phyloP scores from a whole-genome alignment of 2,113 vertebrate species.

The Salminus brasiliensis region DNA sequence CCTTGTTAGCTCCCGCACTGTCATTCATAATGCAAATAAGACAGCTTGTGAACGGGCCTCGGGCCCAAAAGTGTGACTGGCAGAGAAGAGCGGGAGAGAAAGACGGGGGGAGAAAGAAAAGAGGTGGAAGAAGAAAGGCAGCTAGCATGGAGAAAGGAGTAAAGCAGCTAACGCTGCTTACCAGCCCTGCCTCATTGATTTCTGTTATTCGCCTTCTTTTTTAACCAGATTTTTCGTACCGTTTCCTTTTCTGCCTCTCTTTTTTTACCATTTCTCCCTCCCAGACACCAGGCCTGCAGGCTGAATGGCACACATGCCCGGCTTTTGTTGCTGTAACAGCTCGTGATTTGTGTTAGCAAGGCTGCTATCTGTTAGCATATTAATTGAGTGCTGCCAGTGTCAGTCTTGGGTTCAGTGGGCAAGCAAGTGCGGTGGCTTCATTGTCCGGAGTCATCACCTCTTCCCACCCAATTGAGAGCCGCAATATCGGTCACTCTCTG shows the following conservation, averaged over 20 bases:
- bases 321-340: slow-evolving; percentile 79
- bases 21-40: slow-evolving; percentile 90
- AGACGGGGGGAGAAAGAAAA: slow-evolving; percentile 54
- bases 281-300: slow-evolving; percentile 75
- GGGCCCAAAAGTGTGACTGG: slow-evolving; percentile 71
- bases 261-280: slow-evolving; percentile 69
- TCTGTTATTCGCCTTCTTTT: slow-evolving; percentile 63
- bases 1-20: slow-evolving; percentile 88
- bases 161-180: slow-evolving; percentile 69
- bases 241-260: slow-evolving; percentile 60
- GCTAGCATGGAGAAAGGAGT: slow-evolving; percentile 1
- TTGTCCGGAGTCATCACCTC: slow-evolving; percentile 87
- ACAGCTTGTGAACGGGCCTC: slow-evolving; percentile 84
- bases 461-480: slow-evolving; percentile 83
- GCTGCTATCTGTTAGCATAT: slow-evolving; percentile 81
- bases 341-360: slow-evolving; percentile 77
- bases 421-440: slow-evolving; percentile 77
- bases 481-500: slow-evolving; percentile 79
- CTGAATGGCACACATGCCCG: slow-evolving; percentile 78
- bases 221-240: slow-evolving; percentile 56
- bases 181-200: slow-evolving; percentile 62
- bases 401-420: slow-evolving; percentile 70
- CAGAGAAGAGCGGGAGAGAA: slow-evolving; percentile 63
- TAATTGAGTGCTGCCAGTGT: slow-evolving; percentile 83
- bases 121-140: slow-evolving; percentile 56